Percentiles rank a stretch among this genome's conserved stretches.
phyloP scores from a whole-genome alignment of 2,888 invertebrate genomes.

The Emmelina monodactyla region DNA sequence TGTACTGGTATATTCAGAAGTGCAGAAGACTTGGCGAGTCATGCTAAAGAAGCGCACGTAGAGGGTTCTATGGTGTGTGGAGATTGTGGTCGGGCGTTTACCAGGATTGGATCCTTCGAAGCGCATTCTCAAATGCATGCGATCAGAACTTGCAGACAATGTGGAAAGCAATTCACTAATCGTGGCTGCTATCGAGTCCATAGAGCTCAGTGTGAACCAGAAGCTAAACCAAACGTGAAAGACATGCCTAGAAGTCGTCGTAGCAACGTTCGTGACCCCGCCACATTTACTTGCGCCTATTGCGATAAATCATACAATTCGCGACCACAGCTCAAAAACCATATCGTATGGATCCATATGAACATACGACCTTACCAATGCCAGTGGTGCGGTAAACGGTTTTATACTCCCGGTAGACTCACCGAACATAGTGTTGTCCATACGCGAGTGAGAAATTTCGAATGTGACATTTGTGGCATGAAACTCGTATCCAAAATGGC shows the following conservation, averaged over 20 bases:
- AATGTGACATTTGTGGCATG: conserved; percentile 59
- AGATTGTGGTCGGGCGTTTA: conserved; percentile 42
- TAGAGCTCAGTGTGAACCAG: conserved; percentile 41
- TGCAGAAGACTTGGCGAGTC: conserved; percentile 25
- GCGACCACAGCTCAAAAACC: conserved; percentile 47
- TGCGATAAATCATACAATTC: conserved; percentile 43
- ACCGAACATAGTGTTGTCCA: conserved; percentile 62
- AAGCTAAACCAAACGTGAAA: conserved; percentile 36
- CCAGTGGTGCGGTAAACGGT: conserved; percentile 56
- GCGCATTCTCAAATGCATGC: conserved; percentile 46
- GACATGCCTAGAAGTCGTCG: conserved; percentile 30
- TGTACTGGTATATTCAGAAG: conserved; percentile 34
- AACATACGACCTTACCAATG: conserved; percentile 56
- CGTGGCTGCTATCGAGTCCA: conserved; percentile 47
- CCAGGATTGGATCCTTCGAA: conserved; percentile 33
- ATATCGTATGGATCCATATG: conserved; percentile 59
- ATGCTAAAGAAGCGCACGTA: conserved; percentile 30
- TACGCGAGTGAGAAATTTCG: conserved; percentile 56
- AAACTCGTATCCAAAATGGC: conserved; percentile 54
- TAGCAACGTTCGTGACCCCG: conserved; percentile 45
- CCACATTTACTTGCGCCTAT: conserved; percentile 43
- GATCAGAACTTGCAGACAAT: conserved; percentile 40
- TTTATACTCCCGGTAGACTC: conserved; percentile 55
- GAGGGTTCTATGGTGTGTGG: conserved; percentile 30
- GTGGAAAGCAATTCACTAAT: conserved; percentile 43